A percentile compares a stretch with the other conserved stretches of the same genome.
Evolutionary conservation across 2,797 vertebrate species (phyloP).

Genomic region (Clarias laeviceps): DNA sequence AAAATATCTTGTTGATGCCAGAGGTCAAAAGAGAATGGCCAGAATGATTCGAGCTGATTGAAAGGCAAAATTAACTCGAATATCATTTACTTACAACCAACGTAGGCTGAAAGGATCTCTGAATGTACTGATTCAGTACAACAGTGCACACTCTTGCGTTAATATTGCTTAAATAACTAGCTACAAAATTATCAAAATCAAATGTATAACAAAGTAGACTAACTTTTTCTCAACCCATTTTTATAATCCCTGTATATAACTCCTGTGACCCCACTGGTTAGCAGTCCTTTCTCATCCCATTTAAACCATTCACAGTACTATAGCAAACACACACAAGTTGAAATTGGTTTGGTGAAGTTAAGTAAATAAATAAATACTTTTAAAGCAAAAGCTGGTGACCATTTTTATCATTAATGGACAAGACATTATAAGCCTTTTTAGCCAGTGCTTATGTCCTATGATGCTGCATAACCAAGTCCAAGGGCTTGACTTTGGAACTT

Average conservation of each 20-base stretch:
- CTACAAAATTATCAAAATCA: not conserved
- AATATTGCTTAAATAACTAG: too few relatives aligned
- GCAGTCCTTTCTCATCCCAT: not conserved
- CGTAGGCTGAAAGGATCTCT: too few relatives aligned
- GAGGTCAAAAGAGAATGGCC: conserved; percentile 13
- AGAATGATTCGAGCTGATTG: not conserved
- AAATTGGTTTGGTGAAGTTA: not conserved
- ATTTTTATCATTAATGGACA: not conserved
- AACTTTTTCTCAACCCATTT: not conserved
- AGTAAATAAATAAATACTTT: not conserved
- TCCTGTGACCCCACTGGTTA: not conserved
- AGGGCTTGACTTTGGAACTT: too few relatives aligned
- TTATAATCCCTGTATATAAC: not conserved
- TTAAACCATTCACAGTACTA: not conserved
- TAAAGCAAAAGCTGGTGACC: not conserved
- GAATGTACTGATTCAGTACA: too few relatives aligned
- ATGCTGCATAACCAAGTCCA: not conserved
- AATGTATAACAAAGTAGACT: not conserved
- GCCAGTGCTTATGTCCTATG: not conserved
- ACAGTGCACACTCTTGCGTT: too few relatives aligned
- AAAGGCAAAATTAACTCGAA: too few relatives aligned
- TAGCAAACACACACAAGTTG: not conserved
- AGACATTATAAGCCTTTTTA: not conserved
- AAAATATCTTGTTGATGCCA: not conserved
- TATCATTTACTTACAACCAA: too few relatives aligned